A percentile compares a stretch with the other conserved stretches of the same genome.
Conservation (phyloP, 1,140 invertebrate genomes). For the Trachymyrmex septentrionalis region DNA sequence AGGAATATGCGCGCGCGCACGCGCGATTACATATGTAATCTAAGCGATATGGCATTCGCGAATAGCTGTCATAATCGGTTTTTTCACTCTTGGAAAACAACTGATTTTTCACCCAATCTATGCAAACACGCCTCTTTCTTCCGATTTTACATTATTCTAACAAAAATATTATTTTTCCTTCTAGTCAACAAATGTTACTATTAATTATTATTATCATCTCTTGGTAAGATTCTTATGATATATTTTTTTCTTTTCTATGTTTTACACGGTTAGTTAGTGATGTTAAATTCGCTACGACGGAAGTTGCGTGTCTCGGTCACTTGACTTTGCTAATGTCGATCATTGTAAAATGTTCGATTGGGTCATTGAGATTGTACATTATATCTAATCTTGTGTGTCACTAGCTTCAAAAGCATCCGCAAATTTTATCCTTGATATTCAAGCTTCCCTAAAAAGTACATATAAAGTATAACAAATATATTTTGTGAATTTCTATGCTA, state of each 20-base stretch:
- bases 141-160: background rate
- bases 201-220: background rate
- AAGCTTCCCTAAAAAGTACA: background rate
- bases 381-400: slow-evolving; percentile 58
- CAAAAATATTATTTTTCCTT: background rate
- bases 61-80: slow-evolving; percentile 9
- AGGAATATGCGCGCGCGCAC: background rate
- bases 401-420: slow-evolving; percentile 50
- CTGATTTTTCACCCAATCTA: background rate
- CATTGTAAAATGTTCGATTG: slow-evolving; percentile 76
- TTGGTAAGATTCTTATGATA: background rate
- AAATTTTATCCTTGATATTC: slow-evolving; percentile 34
- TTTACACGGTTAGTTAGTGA: slow-evolving; percentile 41
- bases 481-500: background rate
- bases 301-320: slow-evolving; percentile 73
- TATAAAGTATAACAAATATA: background rate
- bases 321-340: slow-evolving; percentile 76
- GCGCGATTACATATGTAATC: background rate
- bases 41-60: background rate
- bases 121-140: background rate
- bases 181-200: background rate
- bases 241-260: background rate
- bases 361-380: slow-evolving; percentile 54
- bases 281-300: slow-evolving; percentile 37
- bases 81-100: background rate